These are phyloP conservation scores for Dione juno DNA, from an alignment of 2,888 invertebrate species.

Conservation along the genomic window DNA sequence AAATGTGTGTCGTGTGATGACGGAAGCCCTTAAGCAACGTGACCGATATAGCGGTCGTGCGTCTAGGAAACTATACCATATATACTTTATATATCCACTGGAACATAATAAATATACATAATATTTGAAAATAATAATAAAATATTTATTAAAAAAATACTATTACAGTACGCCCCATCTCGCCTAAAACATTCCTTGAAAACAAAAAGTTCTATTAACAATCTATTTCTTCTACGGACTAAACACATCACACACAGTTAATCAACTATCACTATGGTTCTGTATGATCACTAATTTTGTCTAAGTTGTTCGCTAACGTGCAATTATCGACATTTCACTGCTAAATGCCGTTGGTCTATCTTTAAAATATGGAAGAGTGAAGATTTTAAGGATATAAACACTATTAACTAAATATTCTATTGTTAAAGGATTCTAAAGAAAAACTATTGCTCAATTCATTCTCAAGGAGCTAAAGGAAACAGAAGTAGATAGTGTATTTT, in stretches of 20 bases:
- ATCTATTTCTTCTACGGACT: constrained; percentile 57
- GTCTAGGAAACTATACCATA: constrained; percentile 43
- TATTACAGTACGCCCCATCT: constrained; percentile 67
- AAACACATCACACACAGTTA: constrained; percentile 71
- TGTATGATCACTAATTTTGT: constrained; percentile 63
- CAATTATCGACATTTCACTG: constrained; percentile 66
- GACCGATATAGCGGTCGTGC: constrained; percentile 45
- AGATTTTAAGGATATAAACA: constrained; percentile 68
- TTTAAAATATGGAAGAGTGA: constrained; percentile 83
- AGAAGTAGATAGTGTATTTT: constrained; percentile 45
- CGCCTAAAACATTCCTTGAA: constrained; percentile 76
- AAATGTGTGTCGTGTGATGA: constrained; percentile 46
- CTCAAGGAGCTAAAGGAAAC: constrained; percentile 48
- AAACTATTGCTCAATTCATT: constrained; percentile 47
- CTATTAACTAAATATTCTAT: constrained; percentile 48
- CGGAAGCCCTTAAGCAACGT: constrained; percentile 48
- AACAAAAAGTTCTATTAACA: constrained; percentile 56
- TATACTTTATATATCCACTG: constrained; percentile 42
- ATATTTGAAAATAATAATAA: constrained; percentile 49
- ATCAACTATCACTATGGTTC: constrained; percentile 68
- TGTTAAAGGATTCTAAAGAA: constrained; percentile 54
- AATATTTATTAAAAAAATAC: constrained; percentile 46
- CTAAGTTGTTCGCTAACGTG: constrained; percentile 72
- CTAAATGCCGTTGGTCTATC: constrained; percentile 50
- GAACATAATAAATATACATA: constrained; percentile 51